Conservation (phyloP, 2,888 invertebrate genomes). For the Eugnorisma glareosa region DNA sequence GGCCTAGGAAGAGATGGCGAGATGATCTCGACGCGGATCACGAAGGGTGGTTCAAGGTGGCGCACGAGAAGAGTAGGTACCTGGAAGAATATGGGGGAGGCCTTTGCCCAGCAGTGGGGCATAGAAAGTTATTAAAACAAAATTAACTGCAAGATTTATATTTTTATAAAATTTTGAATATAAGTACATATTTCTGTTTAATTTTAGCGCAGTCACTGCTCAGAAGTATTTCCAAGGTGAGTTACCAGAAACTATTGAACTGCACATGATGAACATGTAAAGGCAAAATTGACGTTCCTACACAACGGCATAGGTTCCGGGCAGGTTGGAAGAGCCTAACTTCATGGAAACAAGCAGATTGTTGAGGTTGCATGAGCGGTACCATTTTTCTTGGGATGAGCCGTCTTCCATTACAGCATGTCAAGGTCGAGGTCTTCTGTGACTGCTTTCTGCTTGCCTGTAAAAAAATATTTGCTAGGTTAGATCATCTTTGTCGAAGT, state of each 20-base stretch:
- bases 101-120: no score
- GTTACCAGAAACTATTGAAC: neutral
- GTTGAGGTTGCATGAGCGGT: constrained; percentile 38
- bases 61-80: no score
- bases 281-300: neutral
- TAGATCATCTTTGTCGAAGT: constrained; percentile 1
- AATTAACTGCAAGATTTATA: constrained; percentile 4
- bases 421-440: constrained; percentile 15
- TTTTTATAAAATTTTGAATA: constrained; percentile 5
- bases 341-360: constrained; percentile 10
- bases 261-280: neutral
- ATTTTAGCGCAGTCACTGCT: neutral
- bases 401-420: neutral
- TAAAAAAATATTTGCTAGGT: constrained; percentile 14
- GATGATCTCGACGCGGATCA: no score
- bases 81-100: no score
- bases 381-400: constrained; percentile 19
- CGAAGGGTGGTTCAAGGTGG: no score
- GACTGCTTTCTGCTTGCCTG: constrained; percentile 2
- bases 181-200: constrained; percentile 9
- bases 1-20: no score
- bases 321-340: neutral
- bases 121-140: neutral
- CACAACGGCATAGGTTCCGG: neutral
- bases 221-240: neutral